Base-by-base conservation (phyloP, 2,113 vertebrate species). In the Bombycilla garrulus region DNA sequence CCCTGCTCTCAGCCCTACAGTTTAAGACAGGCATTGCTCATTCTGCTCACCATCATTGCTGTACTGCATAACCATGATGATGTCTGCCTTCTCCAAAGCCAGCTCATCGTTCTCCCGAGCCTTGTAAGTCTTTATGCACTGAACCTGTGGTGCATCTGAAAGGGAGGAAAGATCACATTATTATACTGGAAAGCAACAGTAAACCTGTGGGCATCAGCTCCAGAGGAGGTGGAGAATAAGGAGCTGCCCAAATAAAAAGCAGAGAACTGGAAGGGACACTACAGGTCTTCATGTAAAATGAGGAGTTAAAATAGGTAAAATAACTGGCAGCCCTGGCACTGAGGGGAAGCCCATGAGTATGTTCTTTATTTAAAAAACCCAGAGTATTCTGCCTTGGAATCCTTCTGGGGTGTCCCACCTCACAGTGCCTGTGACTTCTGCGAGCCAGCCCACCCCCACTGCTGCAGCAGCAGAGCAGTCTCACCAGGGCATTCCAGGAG, bases 61-160 rank as follows among this genome's bases (percentile, higher is more conserved):
- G 67, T 99, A 97, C 93, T 98, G 98, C 78, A 98, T 99, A 73
- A 99, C 98, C 93, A 99, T 98, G 36, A 99, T 95, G 60, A 99
- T 98, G 3, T 99, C 99, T 1, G 99, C 99, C 97, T 99, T 99
- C 96, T 99, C 99, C 70, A 99, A 96, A 2, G 98, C 98, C 90
- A 99, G 80, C 92, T 99, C 99, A 51, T 99, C 99, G 0, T 99
- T 99, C 96, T 99, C 99, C 69, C 99, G 98, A 50, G 98, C 98
- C 57, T 99, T 97, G 97, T 98, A 98, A 6, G 98, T 98, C 88
- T 98, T 98, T 48, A 99, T 98, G 87, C 99, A 99, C 93, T 99
- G 99, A 96, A 99, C 99, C 93, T 99, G 99, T 29, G 94, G 78
- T 36, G 98, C 97, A 85, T 99, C 99, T 99, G 83, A 62, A 86